A percentile compares a stretch with the other conserved stretches of the same genome.
phyloP scores from a whole-genome alignment of 2,888 invertebrate species.

The Hymenopus coronatus region DNA sequence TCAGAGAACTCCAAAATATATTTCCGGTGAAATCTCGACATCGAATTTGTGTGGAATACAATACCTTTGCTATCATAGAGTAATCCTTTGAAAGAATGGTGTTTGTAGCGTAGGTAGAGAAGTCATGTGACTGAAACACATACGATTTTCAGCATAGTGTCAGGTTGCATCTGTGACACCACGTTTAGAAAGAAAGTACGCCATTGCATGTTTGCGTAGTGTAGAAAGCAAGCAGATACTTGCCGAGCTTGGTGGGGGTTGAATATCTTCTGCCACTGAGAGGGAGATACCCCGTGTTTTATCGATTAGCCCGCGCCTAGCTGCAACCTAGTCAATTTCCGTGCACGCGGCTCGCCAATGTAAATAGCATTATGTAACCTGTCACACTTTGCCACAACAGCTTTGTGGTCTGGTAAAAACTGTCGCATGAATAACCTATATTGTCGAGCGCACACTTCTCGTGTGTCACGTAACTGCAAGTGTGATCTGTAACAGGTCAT shows the following conservation, averaged over 20 bases:
- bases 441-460: too few relatives aligned
- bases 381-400: not conserved
- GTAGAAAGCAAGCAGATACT: not conserved
- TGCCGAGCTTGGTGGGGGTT: not conserved
- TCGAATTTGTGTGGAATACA: too few relatives aligned
- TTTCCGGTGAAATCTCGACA: too few relatives aligned
- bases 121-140: too few relatives aligned
- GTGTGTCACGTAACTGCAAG: too few relatives aligned
- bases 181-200: not conserved
- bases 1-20: too few relatives aligned
- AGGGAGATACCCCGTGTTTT: constrained; percentile 27
- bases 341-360: not conserved
- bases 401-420: not conserved
- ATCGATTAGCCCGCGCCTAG: constrained; percentile 20
- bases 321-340: constrained; percentile 1
- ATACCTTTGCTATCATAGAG: too few relatives aligned
- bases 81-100: too few relatives aligned
- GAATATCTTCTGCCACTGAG: not conserved
- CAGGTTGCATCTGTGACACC: too few relatives aligned
- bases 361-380: not conserved
- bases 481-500: too few relatives aligned
- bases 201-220: not conserved
- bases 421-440: not conserved
- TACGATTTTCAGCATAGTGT: too few relatives aligned
- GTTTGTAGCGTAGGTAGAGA: too few relatives aligned